phyloP scores from a whole-genome alignment of 1,140 invertebrate genomes.

The Pachypsylla venusta region DNA sequence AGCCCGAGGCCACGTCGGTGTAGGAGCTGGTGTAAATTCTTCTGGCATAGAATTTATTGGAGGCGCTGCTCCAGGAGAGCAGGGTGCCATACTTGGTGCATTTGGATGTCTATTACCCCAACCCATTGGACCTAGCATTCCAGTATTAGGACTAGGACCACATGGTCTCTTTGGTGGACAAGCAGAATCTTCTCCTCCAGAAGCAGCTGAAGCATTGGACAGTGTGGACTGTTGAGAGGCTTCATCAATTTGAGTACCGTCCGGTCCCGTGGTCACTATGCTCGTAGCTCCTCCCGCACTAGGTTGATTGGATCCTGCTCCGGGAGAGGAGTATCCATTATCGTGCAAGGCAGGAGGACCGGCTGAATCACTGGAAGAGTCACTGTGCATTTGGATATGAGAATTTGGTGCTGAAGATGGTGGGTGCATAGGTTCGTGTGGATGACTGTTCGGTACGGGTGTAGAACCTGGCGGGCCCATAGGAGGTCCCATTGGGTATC shows the following conservation, averaged over 20 bases:
- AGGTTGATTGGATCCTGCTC: slow-evolving; percentile 23
- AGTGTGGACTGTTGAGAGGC: slow-evolving; percentile 81
- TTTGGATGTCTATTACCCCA: not conserved
- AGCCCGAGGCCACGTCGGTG: not conserved
- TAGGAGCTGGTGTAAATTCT: slow-evolving; percentile 4
- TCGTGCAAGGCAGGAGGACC: not conserved
- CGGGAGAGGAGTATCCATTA: slow-evolving; percentile 14
- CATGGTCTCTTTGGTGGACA: not conserved
- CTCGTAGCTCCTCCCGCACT: slow-evolving; percentile 55
- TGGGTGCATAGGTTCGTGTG: slow-evolving; percentile 14
- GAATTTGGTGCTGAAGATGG: not conserved
- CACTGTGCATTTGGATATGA: slow-evolving; percentile 19
- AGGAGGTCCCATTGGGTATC: slow-evolving; percentile 16
- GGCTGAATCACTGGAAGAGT: slow-evolving; percentile 9
- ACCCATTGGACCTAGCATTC: not conserved
- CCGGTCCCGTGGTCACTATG: slow-evolving; percentile 70
- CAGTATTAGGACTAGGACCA: not conserved
- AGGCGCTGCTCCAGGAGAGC: not conserved
- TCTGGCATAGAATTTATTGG: not conserved
- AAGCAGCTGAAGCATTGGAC: slow-evolving; percentile 70
- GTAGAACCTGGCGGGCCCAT: not conserved
- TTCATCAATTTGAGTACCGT: slow-evolving; percentile 72
- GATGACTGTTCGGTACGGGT: slow-evolving; percentile 8
- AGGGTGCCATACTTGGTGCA: not conserved
- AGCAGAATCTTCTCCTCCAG: slow-evolving; percentile 28